Percentiles rank a stretch among this genome's conserved stretches.
Evolutionary conservation across 2,797 vertebrate genomes (phyloP).

Genomic region (Florisuga fusca): DNA sequence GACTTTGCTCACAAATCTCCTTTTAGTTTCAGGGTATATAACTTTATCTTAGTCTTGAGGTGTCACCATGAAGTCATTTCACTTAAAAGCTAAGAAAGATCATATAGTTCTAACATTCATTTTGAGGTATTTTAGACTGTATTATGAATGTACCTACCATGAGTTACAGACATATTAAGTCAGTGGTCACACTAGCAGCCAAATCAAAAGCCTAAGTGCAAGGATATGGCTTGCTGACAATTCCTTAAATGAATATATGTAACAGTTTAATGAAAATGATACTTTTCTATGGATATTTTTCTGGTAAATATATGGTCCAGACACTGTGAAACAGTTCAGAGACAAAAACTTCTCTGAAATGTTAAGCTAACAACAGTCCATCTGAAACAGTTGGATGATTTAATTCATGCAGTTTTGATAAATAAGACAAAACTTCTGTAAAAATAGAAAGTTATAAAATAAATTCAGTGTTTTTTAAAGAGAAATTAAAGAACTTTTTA

Average conservation of each 20-base stretch:
- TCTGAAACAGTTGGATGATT: not conserved
- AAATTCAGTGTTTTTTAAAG: not conserved
- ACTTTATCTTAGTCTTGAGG: not conserved
- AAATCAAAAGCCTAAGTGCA: not conserved
- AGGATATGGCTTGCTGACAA: not conserved
- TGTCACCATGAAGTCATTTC: not conserved
- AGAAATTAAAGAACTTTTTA: not conserved
- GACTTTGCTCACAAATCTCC: rapidly evolving
- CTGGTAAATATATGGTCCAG: not conserved
- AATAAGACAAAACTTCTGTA: not conserved
- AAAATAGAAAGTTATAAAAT: not conserved
- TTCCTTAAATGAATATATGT: not conserved
- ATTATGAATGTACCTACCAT: not conserved
- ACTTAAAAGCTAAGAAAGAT: not conserved
- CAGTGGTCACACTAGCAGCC: not conserved
- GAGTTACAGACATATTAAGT: not conserved
- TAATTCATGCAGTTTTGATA: not conserved
- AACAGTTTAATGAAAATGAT: not conserved
- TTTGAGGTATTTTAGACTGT: not conserved
- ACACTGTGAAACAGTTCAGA: not conserved
- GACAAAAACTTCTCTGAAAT: not conserved
- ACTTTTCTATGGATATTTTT: not conserved
- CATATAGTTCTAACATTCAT: not conserved
- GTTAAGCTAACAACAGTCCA: not conserved
- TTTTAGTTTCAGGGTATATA: not conserved